Percentiles rank a stretch among this genome's conserved stretches.
phyloP scores from a whole-genome alignment of 1,140 invertebrate species.

The Lasioglossum baleicum region DNA sequence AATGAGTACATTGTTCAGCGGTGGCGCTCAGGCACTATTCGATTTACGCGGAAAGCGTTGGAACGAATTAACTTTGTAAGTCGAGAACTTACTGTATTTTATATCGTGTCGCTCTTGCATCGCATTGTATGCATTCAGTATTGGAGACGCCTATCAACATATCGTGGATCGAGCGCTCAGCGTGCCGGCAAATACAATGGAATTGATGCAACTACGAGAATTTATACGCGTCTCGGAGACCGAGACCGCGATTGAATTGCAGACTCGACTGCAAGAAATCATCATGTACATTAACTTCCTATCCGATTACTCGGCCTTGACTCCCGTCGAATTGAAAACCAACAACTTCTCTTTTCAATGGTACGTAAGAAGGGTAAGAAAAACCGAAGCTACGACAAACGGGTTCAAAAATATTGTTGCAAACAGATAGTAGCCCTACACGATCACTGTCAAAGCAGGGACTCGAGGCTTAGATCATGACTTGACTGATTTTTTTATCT shows the following conservation, averaged over 20 bases:
- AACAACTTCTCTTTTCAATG: conserved; percentile 93
- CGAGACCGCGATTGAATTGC: conserved; percentile 85
- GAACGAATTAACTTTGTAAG: no score
- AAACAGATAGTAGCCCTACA: no score
- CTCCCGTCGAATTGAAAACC: conserved; percentile 90
- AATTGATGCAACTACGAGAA: conserved; percentile 90
- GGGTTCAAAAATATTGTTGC: no score
- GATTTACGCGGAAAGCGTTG: no score
- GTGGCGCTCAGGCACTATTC: no score
- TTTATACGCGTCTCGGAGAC: conserved; percentile 89
- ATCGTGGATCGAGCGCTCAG: conserved; percentile 90
- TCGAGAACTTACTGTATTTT: no score
- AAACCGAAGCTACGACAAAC: no score
- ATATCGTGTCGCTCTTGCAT: no score
- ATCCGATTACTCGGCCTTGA: conserved; percentile 89
- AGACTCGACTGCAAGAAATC: conserved; percentile 86
- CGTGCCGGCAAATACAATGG: conserved; percentile 89
- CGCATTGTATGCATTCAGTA: conserved; percentile 77
- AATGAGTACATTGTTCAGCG: no score
- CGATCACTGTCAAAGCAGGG: no score
- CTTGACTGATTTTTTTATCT: no score
- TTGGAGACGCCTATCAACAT: conserved; percentile 91
- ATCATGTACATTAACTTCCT: conserved; percentile 87
- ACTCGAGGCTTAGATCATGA: no score
- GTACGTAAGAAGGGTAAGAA: conserved; percentile 66